phyloP scores from a whole-genome alignment of 2,113 vertebrate genomes.

The Oncorhynchus gorbuscha region DNA sequence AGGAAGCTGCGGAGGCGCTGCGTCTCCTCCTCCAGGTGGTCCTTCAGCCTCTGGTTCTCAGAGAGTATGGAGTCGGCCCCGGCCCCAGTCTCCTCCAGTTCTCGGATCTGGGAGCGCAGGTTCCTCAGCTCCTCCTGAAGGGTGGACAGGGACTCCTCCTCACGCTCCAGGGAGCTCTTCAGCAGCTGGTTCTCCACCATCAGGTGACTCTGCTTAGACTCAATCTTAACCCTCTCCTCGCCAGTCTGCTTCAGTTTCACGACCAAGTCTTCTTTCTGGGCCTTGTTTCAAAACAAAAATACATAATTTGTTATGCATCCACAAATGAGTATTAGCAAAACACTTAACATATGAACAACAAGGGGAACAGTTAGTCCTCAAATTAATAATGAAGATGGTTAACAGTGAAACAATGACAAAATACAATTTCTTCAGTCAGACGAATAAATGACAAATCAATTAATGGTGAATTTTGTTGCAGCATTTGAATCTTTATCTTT shows the following conservation, averaged over 20 bases:
- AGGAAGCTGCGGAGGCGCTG: conserved; percentile 74
- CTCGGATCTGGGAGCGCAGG: conserved; percentile 79
- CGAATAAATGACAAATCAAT: conserved; percentile 10
- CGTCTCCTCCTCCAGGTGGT: conserved; percentile 83
- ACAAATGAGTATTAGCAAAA: neutral
- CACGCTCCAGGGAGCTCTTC: conserved; percentile 79
- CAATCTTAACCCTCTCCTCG: conserved; percentile 71
- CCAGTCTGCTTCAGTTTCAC: conserved; percentile 72
- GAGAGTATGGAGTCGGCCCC: conserved; percentile 71
- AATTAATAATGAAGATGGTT: neutral
- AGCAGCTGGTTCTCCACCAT: conserved; percentile 82
- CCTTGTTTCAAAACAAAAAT: conserved; percentile 63
- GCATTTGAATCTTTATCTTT: neutral
- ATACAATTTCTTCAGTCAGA: neutral
- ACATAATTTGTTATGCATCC: neutral
- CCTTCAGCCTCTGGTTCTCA: conserved; percentile 86
- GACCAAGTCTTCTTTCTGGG: conserved; percentile 74
- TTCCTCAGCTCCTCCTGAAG: conserved; percentile 84
- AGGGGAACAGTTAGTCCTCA: neutral
- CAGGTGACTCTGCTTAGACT: conserved; percentile 75
- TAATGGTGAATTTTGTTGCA: conserved; percentile 43
- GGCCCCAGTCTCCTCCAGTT: conserved; percentile 79
- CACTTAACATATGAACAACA: neutral
- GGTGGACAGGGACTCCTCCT: conserved; percentile 78
- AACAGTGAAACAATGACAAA: neutral